Evolutionary conservation across 2,888 invertebrate species (phyloP).

Genomic region (Athalia circularis): DNA sequence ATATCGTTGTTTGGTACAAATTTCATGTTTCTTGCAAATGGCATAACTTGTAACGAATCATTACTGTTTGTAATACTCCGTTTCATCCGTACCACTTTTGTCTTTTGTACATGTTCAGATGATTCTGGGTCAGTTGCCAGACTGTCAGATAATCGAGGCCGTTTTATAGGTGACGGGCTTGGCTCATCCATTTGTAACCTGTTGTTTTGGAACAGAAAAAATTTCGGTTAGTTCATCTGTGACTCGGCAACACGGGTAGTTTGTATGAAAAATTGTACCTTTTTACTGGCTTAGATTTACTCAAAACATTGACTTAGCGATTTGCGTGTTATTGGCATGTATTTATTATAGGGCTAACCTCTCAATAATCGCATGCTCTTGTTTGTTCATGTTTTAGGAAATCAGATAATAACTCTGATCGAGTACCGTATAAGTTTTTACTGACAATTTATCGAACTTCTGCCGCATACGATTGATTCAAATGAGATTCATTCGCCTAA

Average conservation of each 20-base stretch:
- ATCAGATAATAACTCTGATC: not conserved
- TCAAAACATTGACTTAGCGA: not conserved
- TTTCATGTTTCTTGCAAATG: slow-evolving; percentile 46
- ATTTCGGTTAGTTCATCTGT: not conserved
- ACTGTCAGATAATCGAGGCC: slow-evolving; percentile 20
- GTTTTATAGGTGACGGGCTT: slow-evolving; percentile 32
- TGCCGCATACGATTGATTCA: not conserved
- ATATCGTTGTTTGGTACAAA: slow-evolving; percentile 49
- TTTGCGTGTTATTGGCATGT: not conserved
- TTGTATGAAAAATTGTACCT: not conserved
- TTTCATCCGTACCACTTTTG: not conserved
- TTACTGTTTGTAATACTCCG: no score
- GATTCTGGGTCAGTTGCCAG: not conserved
- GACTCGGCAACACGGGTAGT: not conserved
- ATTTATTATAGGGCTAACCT: not conserved
- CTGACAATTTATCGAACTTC: not conserved
- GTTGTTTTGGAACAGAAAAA: not conserved
- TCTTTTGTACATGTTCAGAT: not conserved
- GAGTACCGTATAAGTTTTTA: not conserved
- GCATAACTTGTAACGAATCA: no score
- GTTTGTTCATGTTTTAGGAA: not conserved
- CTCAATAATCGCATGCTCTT: not conserved
- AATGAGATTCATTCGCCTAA: not conserved
- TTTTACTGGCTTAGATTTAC: not conserved
- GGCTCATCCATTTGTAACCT: slow-evolving; percentile 30